Percentiles rank a stretch among this genome's conserved stretches.
Evolutionary conservation across 2,888 invertebrate species (phyloP).

Genomic region (Blera fallax): DNA sequence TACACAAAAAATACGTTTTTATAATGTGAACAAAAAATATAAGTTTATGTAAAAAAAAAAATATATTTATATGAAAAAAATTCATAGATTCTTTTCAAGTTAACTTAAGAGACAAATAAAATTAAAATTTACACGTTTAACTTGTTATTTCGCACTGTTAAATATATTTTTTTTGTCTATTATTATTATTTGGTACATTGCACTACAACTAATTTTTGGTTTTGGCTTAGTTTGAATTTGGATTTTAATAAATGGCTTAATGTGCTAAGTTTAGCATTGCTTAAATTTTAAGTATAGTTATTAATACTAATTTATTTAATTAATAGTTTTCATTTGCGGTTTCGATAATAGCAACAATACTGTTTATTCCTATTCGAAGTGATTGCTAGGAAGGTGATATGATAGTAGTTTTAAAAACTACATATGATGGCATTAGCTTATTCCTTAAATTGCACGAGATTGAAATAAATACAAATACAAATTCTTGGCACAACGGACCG

Average conservation of each 20-base stretch:
- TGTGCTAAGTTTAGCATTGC: conserved; percentile 45
- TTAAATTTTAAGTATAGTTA: conserved; percentile 34
- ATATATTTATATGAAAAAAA: conserved; percentile 46
- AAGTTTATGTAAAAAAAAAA: conserved; percentile 33
- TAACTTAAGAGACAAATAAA: conserved; percentile 36
- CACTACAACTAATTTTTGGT: conserved; percentile 66
- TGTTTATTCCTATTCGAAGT: conserved; percentile 15
- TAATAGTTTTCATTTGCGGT: not conserved
- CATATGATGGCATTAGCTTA: not conserved
- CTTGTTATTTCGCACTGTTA: conserved; percentile 42
- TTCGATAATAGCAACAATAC: conserved; percentile 63
- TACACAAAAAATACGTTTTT: conserved; percentile 40
- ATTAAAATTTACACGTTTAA: conserved; percentile 30
- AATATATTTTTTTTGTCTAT: conserved; percentile 16
- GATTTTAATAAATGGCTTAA: conserved; percentile 53
- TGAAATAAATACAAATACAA: not conserved
- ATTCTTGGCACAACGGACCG: not conserved
- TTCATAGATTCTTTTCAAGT: conserved; percentile 18
- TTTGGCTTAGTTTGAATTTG: conserved; percentile 55
- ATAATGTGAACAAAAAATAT: conserved; percentile 22
- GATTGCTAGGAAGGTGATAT: conserved; percentile 1
- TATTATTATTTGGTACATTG: conserved; percentile 60
- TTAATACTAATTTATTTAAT: conserved; percentile 58
- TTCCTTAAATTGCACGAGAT: not conserved
- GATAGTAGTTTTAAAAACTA: not conserved